Percentiles rank a stretch among this genome's conserved stretches.
Conservation (phyloP, 2,888 invertebrate genomes). For the Agrenia bidenticulata region DNA sequence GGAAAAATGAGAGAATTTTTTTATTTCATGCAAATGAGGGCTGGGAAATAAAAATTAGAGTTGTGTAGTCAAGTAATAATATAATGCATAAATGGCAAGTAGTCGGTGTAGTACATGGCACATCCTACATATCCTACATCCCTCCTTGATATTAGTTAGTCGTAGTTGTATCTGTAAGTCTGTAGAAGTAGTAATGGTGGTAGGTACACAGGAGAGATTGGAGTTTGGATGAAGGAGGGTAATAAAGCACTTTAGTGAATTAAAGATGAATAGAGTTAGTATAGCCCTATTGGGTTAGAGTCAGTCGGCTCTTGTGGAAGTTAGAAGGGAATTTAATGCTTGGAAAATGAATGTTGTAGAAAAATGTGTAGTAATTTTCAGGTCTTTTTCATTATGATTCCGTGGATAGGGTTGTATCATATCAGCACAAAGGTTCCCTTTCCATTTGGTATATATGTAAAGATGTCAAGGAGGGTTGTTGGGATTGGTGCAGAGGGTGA, state of each 20-base stretch:
- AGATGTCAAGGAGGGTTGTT: constrained; percentile 5
- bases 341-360: neutral
- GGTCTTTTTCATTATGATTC: constrained; percentile 8
- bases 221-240: constrained; percentile 23
- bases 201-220: constrained; percentile 3
- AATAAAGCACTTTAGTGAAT: constrained; percentile 52
- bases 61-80: constrained; percentile 7
- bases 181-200: neutral
- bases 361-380: constrained; percentile 10
- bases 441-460: no score
- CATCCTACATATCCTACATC: no score
- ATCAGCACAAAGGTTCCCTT: no score
- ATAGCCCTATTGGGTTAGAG: neutral
- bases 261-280: constrained; percentile 41
- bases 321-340: neutral
- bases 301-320: neutral
- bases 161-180: no score
- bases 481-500: neutral
- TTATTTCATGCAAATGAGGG: constrained; percentile 48
- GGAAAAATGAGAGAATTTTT: constrained; percentile 45
- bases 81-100: neutral
- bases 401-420: no score
- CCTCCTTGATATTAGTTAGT: no score
- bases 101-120: no score
- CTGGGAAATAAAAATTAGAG: constrained; percentile 22